Conservation (phyloP, 2,888 invertebrate genomes). For the Matsumyia berberina region DNA sequence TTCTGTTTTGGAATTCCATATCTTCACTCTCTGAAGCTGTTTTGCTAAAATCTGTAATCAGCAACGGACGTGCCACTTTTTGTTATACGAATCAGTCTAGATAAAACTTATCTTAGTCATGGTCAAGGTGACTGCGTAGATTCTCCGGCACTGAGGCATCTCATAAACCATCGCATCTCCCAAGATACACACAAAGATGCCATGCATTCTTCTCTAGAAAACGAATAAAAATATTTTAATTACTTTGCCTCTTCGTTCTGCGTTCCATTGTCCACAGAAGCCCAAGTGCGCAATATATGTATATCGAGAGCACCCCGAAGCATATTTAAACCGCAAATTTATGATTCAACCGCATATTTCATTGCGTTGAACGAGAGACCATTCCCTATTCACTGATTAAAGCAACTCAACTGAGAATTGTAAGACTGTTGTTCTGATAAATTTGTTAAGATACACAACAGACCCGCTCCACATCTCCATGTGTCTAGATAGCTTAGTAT, state of each 20-base stretch:
- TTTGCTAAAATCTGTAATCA: too few relatives aligned
- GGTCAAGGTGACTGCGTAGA: too few relatives aligned
- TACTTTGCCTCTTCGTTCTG: neutral
- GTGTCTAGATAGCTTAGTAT: slow-evolving; percentile 23
- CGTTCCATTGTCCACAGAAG: neutral
- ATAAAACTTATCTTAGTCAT: too few relatives aligned
- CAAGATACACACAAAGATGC: neutral
- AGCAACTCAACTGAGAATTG: neutral
- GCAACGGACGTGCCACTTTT: too few relatives aligned
- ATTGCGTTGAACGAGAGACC: neutral
- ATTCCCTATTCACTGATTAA: neutral
- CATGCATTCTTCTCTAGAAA: neutral
- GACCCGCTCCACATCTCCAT: neutral
- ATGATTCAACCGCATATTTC: neutral
- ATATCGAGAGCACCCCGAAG: neutral
- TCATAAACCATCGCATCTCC: neutral
- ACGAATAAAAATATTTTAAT: neutral
- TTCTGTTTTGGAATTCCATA: too few relatives aligned
- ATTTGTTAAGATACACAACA: slow-evolving; percentile 14
- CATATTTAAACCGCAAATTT: neutral
- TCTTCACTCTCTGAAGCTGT: too few relatives aligned
- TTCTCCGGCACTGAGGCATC: neutral
- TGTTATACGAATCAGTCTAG: too few relatives aligned
- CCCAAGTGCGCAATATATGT: slow-evolving; percentile 1
- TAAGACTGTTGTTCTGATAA: neutral